Conservation (phyloP, 2,113 vertebrate species). For the Sapayoa aenigma region DNA sequence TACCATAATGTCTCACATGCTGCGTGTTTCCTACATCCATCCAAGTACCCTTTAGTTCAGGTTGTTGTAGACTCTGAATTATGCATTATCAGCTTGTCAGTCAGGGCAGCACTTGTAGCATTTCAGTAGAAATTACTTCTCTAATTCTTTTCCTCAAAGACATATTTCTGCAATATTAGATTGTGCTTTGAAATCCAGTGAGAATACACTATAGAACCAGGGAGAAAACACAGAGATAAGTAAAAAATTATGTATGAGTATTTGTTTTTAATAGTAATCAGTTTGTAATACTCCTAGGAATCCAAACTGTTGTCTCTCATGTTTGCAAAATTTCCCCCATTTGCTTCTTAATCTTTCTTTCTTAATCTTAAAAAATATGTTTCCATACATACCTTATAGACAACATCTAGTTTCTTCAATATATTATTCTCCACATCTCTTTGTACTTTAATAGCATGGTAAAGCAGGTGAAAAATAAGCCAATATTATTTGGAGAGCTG, state of each 20-base stretch:
- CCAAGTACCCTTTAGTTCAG: not conserved
- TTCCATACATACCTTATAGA: not conserved
- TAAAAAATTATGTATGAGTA: not conserved
- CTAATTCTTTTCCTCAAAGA: slow-evolving; percentile 16
- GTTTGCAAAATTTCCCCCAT: not conserved
- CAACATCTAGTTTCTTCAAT: not conserved
- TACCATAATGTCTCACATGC: not conserved
- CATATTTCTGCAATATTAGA: not conserved
- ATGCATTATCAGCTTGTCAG: not conserved
- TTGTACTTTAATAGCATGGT: not conserved
- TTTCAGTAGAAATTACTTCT: slow-evolving; percentile 34
- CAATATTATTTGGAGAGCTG: not conserved
- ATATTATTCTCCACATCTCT: not conserved
- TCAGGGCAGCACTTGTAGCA: not conserved
- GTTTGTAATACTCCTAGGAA: not conserved
- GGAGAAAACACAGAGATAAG: not conserved
- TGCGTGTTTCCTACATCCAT: not conserved
- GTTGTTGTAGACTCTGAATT: not conserved
- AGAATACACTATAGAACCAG: not conserved
- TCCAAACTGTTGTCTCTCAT: not conserved
- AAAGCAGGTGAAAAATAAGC: not conserved
- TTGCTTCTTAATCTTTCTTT: not conserved
- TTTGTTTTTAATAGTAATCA: not conserved
- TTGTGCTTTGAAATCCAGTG: slow-evolving; percentile 15
- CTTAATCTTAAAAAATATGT: not conserved